Conservation (phyloP, 1,140 invertebrate genomes). For the Saxidomus purpurata region DNA sequence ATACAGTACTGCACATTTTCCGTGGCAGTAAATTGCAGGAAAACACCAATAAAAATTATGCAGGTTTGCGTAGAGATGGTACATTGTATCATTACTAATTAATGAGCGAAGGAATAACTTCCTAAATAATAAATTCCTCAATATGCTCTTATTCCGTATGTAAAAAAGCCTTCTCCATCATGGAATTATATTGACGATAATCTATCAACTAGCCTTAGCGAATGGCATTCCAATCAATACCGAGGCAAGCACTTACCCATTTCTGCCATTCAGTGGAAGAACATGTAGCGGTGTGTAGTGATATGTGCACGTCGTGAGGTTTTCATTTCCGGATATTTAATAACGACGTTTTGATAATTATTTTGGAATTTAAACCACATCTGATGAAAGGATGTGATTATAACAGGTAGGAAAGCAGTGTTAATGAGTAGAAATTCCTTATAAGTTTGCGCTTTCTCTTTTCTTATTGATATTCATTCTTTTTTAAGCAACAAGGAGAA, state of each 20-base stretch:
- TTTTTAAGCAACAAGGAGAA: no score
- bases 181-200: slow-evolving; percentile 44
- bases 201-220: slow-evolving; percentile 22
- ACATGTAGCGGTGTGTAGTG: slow-evolving; percentile 34
- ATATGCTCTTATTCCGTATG: background rate
- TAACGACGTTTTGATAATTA: background rate
- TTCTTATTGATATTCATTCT: no score
- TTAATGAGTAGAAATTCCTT: background rate
- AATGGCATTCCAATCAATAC: slow-evolving; percentile 32
- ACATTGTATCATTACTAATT: slow-evolving; percentile 4
- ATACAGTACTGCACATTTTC: background rate
- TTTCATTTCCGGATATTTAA: slow-evolving; percentile 33
- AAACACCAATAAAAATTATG: background rate
- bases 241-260: background rate
- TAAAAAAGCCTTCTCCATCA: slow-evolving; percentile 2
- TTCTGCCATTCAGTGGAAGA: slow-evolving; percentile 27
- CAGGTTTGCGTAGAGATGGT: background rate
- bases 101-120: background rate
- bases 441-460: no score
- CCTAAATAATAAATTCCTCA: background rate
- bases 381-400: background rate
- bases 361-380: background rate
- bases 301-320: slow-evolving; percentile 19
- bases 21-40: background rate
- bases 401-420: background rate